Base-by-base conservation (phyloP, 2,888 invertebrate species). In the Apotomis betuletana region DNA sequence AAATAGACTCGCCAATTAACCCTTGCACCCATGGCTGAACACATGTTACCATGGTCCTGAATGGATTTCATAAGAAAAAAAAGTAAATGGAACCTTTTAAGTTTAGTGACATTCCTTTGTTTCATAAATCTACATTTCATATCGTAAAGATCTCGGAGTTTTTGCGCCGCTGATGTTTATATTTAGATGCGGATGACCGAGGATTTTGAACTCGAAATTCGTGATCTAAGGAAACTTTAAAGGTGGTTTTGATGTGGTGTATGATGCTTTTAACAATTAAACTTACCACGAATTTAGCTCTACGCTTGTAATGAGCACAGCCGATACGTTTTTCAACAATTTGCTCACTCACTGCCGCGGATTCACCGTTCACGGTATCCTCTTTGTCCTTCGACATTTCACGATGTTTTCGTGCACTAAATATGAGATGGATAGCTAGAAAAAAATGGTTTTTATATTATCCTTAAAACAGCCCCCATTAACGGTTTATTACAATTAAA, bases 211-310 rank as follows among this genome's bases (percentile, higher is more conserved):
- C 78, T 75, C 38, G 46, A 13, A 68, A 49, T 61, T 62, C 13
- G 36, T 55, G 52, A 5, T 15, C 41, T n/a, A 60, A 13, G 5
- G 4, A n/a, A n/a, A 15, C 41, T 51, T 51, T 69, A 49, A 41
- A 4, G 27, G 3, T 12, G 13, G 46, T 6, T 10, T 65, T 49
- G 4, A 13, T 27, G n/a, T 38, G 10, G n/a, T 4, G n/a, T 5
- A 27, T 6, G 36, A 55, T 54, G 10, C 0, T 3, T 59, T 15
- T 27, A 60, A 44, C 36, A 6, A 4, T 59, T 3, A 10, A 74
- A 93, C 96, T 95, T 93, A 97, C 97, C 93, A 97, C 96, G 90
- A 97, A 96, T 92, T 97, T 97, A 63, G 97, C 97, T 87, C 96
- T 95, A 81, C 97, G 94, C 87, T 96, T 96, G 85, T 97, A 97